Conservation (phyloP, 2,113 vertebrate species). For the Poecile atricapillus region DNA sequence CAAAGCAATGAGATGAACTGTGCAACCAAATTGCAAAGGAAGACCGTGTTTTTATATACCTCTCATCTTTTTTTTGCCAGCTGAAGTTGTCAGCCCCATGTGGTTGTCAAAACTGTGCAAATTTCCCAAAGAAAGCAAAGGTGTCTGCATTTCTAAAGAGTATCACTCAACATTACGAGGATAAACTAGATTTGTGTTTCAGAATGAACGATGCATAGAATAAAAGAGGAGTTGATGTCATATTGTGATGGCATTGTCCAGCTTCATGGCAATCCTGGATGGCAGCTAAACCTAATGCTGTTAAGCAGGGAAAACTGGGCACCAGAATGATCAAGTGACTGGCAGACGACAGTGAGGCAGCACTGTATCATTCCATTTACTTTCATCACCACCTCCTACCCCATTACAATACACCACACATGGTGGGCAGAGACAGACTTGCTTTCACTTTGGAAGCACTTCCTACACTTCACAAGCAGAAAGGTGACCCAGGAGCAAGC, state of each 20-base stretch:
- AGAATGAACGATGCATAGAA: not conserved
- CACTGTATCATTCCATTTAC: not conserved
- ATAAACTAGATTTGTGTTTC: not conserved
- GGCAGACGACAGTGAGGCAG: not conserved
- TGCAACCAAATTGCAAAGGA: not conserved
- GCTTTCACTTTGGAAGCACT: not conserved
- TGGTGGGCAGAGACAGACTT: not conserved
- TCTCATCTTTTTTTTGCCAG: not conserved
- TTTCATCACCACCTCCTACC: not conserved
- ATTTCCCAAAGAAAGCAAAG: not conserved
- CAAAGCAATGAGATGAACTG: not conserved
- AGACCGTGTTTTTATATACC: not conserved
- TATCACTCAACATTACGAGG: not conserved
- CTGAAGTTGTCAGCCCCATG: not conserved
- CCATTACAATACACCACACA: not conserved
- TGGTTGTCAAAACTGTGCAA: not conserved
- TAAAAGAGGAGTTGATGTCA: not conserved
- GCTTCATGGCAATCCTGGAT: not conserved
- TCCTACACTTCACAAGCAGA: not conserved
- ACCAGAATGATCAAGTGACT: not conserved
- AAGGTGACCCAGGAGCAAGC: not conserved
- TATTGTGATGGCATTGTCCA: fast-evolving
- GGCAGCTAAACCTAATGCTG: not conserved
- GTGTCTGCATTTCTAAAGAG: not conserved
- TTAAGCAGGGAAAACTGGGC: not conserved